Conservation (phyloP, 2,797 vertebrate genomes). For the Anomalospiza imberbis region DNA sequence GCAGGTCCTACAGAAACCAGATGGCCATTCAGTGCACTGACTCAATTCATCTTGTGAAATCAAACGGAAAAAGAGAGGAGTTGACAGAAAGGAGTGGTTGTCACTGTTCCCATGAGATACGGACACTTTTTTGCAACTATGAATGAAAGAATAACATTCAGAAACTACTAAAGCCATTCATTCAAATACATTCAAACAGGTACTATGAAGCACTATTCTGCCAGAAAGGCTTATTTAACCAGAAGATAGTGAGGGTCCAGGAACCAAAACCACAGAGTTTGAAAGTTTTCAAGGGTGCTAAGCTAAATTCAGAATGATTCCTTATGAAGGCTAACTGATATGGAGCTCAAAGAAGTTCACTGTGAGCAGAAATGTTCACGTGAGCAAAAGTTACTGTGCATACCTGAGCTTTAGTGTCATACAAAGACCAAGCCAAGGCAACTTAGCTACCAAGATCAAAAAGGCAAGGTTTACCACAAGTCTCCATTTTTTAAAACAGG, state of each 20-base stretch:
- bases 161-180: background rate
- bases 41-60: background rate
- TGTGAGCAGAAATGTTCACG: background rate
- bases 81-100: background rate
- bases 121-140: background rate
- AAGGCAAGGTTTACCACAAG: background rate
- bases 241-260: background rate
- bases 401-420: fast-evolving
- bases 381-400: background rate
- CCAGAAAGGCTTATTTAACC: background rate
- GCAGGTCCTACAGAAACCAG: background rate
- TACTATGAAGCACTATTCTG: background rate
- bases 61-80: background rate
- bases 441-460: background rate
- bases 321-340: background rate
- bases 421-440: background rate
- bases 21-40: background rate
- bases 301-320: background rate
- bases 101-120: background rate
- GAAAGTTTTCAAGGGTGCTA: background rate
- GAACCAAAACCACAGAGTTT: background rate
- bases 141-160: conserved; percentile 16
- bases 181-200: background rate
- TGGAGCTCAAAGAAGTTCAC: background rate
- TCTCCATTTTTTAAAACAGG: background rate